phyloP scores from a whole-genome alignment of 1,140 invertebrate genomes.

The Proctacanthus coquilletti region DNA sequence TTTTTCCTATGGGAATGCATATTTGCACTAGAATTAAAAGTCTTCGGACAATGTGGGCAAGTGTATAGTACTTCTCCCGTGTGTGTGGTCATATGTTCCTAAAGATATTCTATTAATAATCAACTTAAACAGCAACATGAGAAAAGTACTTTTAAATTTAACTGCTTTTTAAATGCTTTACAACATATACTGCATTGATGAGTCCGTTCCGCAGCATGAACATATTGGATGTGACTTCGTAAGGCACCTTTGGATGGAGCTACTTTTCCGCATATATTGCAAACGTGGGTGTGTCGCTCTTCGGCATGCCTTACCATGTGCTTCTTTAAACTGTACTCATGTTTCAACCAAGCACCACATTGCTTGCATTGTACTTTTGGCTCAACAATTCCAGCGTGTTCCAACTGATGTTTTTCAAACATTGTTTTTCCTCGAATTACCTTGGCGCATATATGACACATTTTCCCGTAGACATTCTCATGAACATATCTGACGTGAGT shows the following conservation, averaged over 20 bases:
- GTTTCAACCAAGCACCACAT: slow-evolving; percentile 26
- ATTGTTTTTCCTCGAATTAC: slow-evolving; percentile 17
- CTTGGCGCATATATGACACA: slow-evolving; percentile 28
- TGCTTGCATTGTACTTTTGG: slow-evolving; percentile 26
- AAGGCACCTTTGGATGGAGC: slow-evolving; percentile 25
- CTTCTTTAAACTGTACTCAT: slow-evolving; percentile 23
- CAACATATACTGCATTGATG: slow-evolving; percentile 20
- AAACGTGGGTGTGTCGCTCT: slow-evolving; percentile 13
- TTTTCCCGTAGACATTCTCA: slow-evolving; percentile 15
- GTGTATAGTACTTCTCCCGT: slow-evolving; percentile 25
- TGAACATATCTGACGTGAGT: slow-evolving; percentile 19
- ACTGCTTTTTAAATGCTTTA: slow-evolving; percentile 24
- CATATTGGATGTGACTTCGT: slow-evolving; percentile 23
- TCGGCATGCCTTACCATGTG: slow-evolving; percentile 20
- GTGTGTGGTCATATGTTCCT: slow-evolving; percentile 27
- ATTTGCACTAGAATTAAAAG: slow-evolving; percentile 27
- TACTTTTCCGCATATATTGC: slow-evolving; percentile 21
- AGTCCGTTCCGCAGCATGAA: slow-evolving; percentile 16
- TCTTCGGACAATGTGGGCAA: slow-evolving; percentile 25
- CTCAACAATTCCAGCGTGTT: slow-evolving; percentile 18
- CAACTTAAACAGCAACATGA: neutral
- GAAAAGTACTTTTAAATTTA: slow-evolving; percentile 13
- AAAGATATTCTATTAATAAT: slow-evolving; percentile 1
- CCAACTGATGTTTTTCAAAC: slow-evolving; percentile 21
- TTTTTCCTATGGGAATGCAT: slow-evolving; percentile 26